A percentile compares a stretch with the other conserved stretches of the same genome.
These are phyloP conservation scores for Myopa testacea DNA, from an alignment of 2,888 invertebrate species.

Conservation along the genomic window DNA sequence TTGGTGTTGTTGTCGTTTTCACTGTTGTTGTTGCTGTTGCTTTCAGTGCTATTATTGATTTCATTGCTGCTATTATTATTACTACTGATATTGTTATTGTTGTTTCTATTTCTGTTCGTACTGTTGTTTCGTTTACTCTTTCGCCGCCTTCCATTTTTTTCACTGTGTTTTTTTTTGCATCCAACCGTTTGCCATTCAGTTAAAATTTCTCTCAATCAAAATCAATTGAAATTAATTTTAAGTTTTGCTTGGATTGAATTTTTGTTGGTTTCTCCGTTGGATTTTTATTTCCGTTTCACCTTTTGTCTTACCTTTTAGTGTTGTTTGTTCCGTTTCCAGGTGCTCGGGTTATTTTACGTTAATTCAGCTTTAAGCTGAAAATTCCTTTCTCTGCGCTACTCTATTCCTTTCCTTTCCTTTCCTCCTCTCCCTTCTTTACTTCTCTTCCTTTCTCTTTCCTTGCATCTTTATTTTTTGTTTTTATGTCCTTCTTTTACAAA, in stretches of 20 bases:
- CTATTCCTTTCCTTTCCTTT: neutral
- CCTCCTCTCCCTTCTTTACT: neutral
- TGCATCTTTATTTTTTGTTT: neutral
- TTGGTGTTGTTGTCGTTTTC: neutral
- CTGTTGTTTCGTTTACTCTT: too few species aligned
- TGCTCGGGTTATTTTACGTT: too few species aligned
- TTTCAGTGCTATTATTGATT: neutral
- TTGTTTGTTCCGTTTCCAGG: too few species aligned
- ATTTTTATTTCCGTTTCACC: neutral
- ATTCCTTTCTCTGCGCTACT: too few species aligned
- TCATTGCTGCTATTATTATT: neutral
- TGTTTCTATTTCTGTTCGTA: too few species aligned
- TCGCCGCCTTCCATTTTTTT: too few species aligned
- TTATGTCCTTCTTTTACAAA: neutral
- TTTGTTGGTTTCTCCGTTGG: neutral
- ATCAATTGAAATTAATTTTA: conserved; percentile 32
- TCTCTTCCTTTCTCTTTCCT: neutral
- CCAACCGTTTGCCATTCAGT: neutral
- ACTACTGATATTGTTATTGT: neutral
- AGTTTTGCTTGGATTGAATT: neutral
- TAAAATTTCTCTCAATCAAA: conserved; percentile 16
- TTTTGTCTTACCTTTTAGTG: too few species aligned
- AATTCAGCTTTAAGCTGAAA: too few species aligned
- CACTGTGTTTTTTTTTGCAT: neutral
- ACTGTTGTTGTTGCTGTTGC: neutral